Conservation (phyloP, 2,113 vertebrate genomes). For the Platysternon megacephalum region DNA sequence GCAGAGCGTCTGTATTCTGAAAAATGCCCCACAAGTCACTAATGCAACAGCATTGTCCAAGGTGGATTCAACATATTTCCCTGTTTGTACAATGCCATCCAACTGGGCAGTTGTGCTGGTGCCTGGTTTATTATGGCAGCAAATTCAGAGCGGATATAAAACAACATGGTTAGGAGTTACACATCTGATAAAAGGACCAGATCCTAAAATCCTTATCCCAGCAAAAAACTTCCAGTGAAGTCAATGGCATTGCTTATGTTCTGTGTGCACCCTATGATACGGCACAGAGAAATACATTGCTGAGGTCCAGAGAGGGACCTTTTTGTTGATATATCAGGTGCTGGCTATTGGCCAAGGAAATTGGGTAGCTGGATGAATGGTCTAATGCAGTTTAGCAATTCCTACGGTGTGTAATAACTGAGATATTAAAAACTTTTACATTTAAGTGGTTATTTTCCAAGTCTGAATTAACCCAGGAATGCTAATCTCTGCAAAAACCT, state of each 20-base stretch:
- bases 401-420: not conserved
- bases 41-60: not conserved
- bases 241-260: not conserved
- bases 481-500: slow-evolving; percentile 57
- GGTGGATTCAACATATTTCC: fast-evolving
- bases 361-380: not conserved
- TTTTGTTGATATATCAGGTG: not conserved
- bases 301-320: not conserved
- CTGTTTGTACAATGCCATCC: not conserved
- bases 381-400: not conserved
- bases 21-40: not conserved
- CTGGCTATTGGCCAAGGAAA: not conserved
- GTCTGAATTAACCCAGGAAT: slow-evolving; percentile 43
- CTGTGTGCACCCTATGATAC: not conserved
- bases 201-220: not conserved
- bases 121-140: fast-evolving
- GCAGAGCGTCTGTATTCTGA: not conserved
- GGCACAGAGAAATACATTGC: fast-evolving
- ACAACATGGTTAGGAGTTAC: fast-evolving
- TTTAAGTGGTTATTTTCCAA: not conserved
- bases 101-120: not conserved
- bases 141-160: not conserved
- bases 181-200: not conserved
- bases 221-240: not conserved
- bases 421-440: not conserved